These are phyloP conservation scores for Platorchestia sp. DNA, from an alignment of 1,140 invertebrate species.

Conservation along the genomic window DNA sequence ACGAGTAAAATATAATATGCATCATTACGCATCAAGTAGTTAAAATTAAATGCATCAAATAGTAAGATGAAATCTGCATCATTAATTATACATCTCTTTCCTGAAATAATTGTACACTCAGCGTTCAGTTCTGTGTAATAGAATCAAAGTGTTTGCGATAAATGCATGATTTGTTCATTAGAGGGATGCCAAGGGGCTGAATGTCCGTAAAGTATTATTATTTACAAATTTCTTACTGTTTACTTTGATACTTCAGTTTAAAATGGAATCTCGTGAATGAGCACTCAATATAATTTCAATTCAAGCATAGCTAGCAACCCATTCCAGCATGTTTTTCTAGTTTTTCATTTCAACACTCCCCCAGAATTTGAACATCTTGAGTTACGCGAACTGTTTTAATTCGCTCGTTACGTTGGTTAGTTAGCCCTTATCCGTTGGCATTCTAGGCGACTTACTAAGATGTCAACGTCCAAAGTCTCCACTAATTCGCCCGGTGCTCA, in stretches of 20 bases:
- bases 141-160: background rate
- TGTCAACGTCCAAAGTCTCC: background rate
- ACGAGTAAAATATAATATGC: too few relatives aligned
- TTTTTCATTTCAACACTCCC: background rate
- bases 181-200: background rate
- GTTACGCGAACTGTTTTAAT: background rate
- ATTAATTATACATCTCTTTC: too few relatives aligned
- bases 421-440: background rate
- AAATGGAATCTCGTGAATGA: too few relatives aligned
- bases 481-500: conserved; percentile 10
- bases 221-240: too few relatives aligned
- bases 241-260: too few relatives aligned
- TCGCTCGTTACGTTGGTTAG: background rate
- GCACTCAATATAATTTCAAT: too few relatives aligned
- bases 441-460: background rate
- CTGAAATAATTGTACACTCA: too few relatives aligned
- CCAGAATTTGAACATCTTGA: background rate
- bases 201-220: too few relatives aligned
- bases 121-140: background rate
- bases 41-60: too few relatives aligned
- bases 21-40: too few relatives aligned
- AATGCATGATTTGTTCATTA: background rate
- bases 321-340: background rate
- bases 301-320: background rate
- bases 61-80: too few relatives aligned